Base-by-base conservation (phyloP, 1,140 invertebrate genomes). In the Oncopeltus fasciatus region DNA sequence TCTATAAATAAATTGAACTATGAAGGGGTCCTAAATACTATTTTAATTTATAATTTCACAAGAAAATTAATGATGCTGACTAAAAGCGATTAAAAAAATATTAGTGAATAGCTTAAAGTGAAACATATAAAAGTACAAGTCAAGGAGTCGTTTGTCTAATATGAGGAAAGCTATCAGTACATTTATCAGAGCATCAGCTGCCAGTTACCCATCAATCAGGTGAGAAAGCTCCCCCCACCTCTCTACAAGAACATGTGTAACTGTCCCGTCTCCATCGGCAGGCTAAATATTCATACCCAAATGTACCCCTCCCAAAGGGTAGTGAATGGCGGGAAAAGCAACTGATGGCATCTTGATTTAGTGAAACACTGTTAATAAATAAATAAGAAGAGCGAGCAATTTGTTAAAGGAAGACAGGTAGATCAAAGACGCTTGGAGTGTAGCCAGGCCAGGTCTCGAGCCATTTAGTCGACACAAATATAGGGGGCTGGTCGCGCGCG, bases 301-400 rank as follows among this genome's bases (percentile, higher is more conserved):
- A 53, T 53, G 20, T 53, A n/a, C n/a, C n/a, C n/a, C n/a, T 24
- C 26, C 49, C 24, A 24, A 24, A 26, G 12, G 49, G 24, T 53
- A 53, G 49, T 53, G 49, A 53, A 53, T 53, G 49, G 24, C 18
- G 49, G 49, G 24, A 53, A 53, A 14, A 24, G 49, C 21, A 53
- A 53, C 49, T 24, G 49, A 53, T 53, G 49, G 49, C 49, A 53
- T 53, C 49, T 53, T 53, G 49, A 53, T 53, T 53, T 53, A 53
- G 49, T 53, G 49, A 53, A 53, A 53, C 49, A 53, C 49, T 53
- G 49, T 53, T 53, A 53, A 53, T 53, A 53, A 53, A 53, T 53
- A 53, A 53, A 53, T 53, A 53, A 21, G 49, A 53, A 24, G 49
- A 53, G 49, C 18, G 24, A 24, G 49, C 49, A 53, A 53, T 53